Conservation (phyloP, 2,797 vertebrate species). For the Chiloscyllium punctatum region DNA sequence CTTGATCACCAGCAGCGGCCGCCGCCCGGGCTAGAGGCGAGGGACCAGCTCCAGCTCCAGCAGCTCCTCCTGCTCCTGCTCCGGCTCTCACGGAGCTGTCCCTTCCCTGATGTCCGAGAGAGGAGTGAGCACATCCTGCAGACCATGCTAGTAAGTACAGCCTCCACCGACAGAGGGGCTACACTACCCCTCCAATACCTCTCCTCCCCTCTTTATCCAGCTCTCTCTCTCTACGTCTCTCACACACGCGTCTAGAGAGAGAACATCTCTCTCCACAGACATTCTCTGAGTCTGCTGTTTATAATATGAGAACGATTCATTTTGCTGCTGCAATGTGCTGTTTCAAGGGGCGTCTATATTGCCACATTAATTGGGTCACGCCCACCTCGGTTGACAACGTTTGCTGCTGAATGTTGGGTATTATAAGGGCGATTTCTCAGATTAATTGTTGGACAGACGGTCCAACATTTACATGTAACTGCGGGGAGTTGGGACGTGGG, state of each 20-base stretch:
- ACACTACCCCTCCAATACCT: too few species aligned
- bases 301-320: not conserved
- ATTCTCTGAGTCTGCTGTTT: too few species aligned
- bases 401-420: not conserved
- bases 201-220: too few species aligned
- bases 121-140: slow-evolving; percentile 52
- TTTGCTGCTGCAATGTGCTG: not conserved
- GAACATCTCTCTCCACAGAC: too few species aligned
- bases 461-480: not conserved
- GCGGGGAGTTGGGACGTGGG: too few species aligned
- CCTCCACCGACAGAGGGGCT: too few species aligned
- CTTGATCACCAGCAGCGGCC: slow-evolving; percentile 36
- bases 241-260: too few species aligned
- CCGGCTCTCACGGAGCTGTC: slow-evolving; percentile 55
- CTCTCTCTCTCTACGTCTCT: too few species aligned
- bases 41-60: not conserved
- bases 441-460: not conserved
- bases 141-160: slow-evolving; percentile 52
- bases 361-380: not conserved
- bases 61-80: slow-evolving; percentile 56
- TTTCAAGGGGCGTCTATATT: not conserved
- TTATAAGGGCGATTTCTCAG: not conserved
- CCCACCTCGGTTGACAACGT: not conserved
- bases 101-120: slow-evolving; percentile 51
- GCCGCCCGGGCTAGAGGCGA: too few species aligned